Evolutionary conservation across 1,140 invertebrate species (phyloP), one percentile per base, ranked within the genome.

Genomic region (Chrysopa pallens): DNA sequence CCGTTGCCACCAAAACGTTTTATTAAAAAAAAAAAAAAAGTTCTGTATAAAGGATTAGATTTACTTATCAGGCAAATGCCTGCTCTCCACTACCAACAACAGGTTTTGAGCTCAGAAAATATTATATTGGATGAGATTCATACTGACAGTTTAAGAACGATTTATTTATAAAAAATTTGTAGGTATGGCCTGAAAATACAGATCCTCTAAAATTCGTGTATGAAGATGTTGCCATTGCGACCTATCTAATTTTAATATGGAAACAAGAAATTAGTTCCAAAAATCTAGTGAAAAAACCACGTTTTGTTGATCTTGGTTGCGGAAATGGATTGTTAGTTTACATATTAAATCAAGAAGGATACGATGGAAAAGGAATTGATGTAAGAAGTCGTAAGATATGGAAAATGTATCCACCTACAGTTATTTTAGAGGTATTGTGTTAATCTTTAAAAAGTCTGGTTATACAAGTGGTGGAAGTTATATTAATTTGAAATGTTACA

Each of bases 291-390:
- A 46, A 58, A 31, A 58, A 66, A 45, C 78, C 84, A 52, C 74
- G 67, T 2, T 97, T 97, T 71, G 73, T 93, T 1, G 93, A 98
- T 65, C 65, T 97, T 27, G 93, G 93, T 1, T 98, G 93, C 72
- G 93, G 94, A 0, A 98, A 98, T 70, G 94, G 95, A 14, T 66
- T 98, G 9, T 66, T 98, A 4, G 89, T 94, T 8, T 77, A 91
- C 63, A 80, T 97, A 45, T 66, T 96, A 8, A 74, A 72, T 29
- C 70, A 71, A 48, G 89, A 96, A 69, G 90, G 89, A 31, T 76
- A 80, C 61, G 56, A 54, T n/a, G 95, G 94, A 37, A 62, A 76
- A 52, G 95, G 94, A 13, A 69, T 96, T 49, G 95, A 98, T 73
- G 65, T 97, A 2, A 68, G 91, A 41, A 76, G 70, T 54, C 72